Evolutionary conservation across 2,113 vertebrate species (phyloP), one percentile per base, ranked within the genome.

Genomic region (Brachyhypopomus occidentalis): DNA sequence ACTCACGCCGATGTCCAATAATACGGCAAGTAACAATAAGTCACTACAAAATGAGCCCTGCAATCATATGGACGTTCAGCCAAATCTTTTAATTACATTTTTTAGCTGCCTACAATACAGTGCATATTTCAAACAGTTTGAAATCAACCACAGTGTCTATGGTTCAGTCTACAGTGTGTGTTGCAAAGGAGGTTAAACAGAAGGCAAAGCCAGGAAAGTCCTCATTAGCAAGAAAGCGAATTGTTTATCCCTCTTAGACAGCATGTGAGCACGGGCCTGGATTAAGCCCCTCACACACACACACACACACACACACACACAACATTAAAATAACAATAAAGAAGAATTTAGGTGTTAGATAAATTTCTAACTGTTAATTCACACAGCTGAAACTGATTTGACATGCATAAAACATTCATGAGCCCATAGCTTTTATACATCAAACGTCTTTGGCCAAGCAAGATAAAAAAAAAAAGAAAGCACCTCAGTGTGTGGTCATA

Each of bases 21-120:
- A 48, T 69, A 70, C 56, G 70, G 71, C 72, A 83, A 80, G 36
- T 27, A 77, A 56, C 74, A 74, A 74, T 78, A 74, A 67, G 72
- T 41, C 45, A 52, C 9, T 52, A 34, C 60, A 22, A 11, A 56
- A 56, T 58, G 36, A 78, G 71, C 8, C 8, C 20, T n/a, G 72
- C 72, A 36, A 60, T 20, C 5, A 60, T 11, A 14, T 52, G 45
- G 45, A 6, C 14, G 45, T 16, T 34, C 48, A 38, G 11, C 30
- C 55, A 4, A 36, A 16, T 30, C 36, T 30, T 36, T 64, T 23
- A 4, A 64, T 11, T 64, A 17, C 11, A 64, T 17, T 16, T 30
- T 64, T 64, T 30, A 16, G 7, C 17, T 16, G 17, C 30, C 64
- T 36, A 67, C 63, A 66, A 30, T 34, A 30, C 14, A 34, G 12